Conservation (phyloP, 2,113 vertebrate species). For the Piprites chloris region DNA sequence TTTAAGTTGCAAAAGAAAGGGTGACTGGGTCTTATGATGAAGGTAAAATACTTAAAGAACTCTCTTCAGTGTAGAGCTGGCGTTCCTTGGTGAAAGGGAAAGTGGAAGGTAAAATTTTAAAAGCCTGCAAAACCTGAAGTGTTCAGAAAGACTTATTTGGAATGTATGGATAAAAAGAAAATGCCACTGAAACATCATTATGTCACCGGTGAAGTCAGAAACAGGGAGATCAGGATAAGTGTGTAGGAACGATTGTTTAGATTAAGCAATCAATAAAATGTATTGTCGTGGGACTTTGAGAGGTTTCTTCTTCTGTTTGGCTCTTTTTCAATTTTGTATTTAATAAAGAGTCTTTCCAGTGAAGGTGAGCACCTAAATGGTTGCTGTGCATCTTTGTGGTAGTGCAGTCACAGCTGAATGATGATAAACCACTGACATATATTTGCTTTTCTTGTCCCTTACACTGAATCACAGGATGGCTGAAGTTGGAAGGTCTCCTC, state of each 20-base stretch:
- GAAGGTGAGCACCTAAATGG: not conserved
- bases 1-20: not conserved
- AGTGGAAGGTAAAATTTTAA: not conserved
- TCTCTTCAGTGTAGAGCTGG: not conserved
- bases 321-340: not conserved
- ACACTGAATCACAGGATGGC: rapidly evolving
- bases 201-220: not conserved
- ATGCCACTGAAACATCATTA: not conserved
- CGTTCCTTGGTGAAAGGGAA: not conserved
- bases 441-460: not conserved
- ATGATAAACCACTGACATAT: not conserved
- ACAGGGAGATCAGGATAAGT: not conserved
- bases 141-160: not conserved
- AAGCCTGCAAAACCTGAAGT: not conserved
- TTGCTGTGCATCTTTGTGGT: rapidly evolving
- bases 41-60: not conserved
- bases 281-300: not conserved
- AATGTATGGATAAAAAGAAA: not conserved
- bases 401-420: rapidly evolving
- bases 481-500: not conserved
- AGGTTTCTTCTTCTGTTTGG: not conserved
- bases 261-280: not conserved
- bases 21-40: not conserved
- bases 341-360: not conserved
- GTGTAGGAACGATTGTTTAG: not conserved